Conservation (phyloP, 2,797 vertebrate species). For the Rhinoraja longicauda region DNA sequence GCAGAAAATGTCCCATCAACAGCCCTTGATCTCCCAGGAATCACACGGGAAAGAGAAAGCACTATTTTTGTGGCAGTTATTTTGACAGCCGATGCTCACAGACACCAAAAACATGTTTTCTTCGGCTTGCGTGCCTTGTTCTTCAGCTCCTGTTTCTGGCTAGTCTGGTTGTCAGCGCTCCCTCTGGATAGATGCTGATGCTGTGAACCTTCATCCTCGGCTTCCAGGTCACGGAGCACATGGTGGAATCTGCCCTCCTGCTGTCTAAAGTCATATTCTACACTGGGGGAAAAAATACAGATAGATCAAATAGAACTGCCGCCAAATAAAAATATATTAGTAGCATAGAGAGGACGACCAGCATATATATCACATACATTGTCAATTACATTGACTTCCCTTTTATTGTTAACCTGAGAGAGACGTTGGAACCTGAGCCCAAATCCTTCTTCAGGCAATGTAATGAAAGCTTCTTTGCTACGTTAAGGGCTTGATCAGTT, state of each 20-base stretch:
- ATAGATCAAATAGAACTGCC: constrained; percentile 36
- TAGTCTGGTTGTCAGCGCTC: constrained; percentile 48
- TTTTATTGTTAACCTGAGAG: not conserved
- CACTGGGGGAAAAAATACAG: constrained; percentile 59
- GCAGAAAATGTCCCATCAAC: not conserved
- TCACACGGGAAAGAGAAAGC: not conserved
- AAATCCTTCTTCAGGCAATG: not conserved
- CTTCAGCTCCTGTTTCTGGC: constrained; percentile 59
- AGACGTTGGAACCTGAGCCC: not conserved
- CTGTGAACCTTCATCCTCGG: constrained; percentile 49
- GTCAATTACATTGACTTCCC: not conserved
- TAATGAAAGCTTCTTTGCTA: not conserved
- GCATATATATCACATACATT: no score
- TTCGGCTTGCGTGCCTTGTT: constrained; percentile 82
- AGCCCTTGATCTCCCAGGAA: not conserved
- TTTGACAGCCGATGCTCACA: constrained; percentile 56
- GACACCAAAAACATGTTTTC: constrained; percentile 98
- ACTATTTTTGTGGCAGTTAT: not conserved
- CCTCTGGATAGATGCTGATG: constrained; percentile 51
- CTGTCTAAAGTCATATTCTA: constrained; percentile 92
- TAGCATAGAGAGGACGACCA: not conserved
- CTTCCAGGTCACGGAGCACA: constrained; percentile 58
- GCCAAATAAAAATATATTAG: not conserved
- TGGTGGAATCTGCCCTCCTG: constrained; percentile 83
- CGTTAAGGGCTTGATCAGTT: not conserved